Percentiles rank a stretch among this genome's conserved stretches.
phyloP scores from a whole-genome alignment of 2,797 vertebrate species.

The Distichodus sexfasciatus region DNA sequence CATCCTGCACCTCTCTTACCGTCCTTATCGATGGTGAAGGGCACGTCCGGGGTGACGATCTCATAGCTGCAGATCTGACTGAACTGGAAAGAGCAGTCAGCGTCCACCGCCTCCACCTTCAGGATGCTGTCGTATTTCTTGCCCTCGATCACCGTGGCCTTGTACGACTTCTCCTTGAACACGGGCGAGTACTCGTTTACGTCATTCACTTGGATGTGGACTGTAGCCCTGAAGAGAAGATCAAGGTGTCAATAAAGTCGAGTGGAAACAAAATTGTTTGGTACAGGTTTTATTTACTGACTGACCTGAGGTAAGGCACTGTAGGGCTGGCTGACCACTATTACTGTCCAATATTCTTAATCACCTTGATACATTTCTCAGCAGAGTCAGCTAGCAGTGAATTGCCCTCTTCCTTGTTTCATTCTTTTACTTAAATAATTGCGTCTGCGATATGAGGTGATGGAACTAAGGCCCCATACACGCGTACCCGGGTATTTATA shows the following conservation, averaged over 20 bases:
- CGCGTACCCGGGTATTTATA: too few species aligned
- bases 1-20: constrained; percentile 71
- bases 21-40: constrained; percentile 92
- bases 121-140: constrained; percentile 86
- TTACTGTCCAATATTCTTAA: background rate
- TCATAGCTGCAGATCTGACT: constrained; percentile 98
- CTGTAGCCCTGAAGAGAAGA: constrained; percentile 80
- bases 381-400: background rate
- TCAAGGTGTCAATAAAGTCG: constrained; percentile 11
- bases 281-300: constrained; percentile 10
- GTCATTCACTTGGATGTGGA: constrained; percentile 96
- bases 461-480: too few species aligned
- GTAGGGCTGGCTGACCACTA: background rate
- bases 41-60: constrained; percentile 91
- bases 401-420: too few species aligned
- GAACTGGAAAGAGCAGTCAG: constrained; percentile 97
- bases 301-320: background rate
- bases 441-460: too few species aligned
- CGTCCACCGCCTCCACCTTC: constrained; percentile 92
- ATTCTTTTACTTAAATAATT: too few species aligned
- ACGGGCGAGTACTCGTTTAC: constrained; percentile 93
- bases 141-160: constrained; percentile 87
- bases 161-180: constrained; percentile 98
- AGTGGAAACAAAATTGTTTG: constrained; percentile 3
- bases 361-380: background rate